Evolutionary conservation across 2,888 invertebrate species (phyloP).

Genomic region (Scrobipalpa costella): DNA sequence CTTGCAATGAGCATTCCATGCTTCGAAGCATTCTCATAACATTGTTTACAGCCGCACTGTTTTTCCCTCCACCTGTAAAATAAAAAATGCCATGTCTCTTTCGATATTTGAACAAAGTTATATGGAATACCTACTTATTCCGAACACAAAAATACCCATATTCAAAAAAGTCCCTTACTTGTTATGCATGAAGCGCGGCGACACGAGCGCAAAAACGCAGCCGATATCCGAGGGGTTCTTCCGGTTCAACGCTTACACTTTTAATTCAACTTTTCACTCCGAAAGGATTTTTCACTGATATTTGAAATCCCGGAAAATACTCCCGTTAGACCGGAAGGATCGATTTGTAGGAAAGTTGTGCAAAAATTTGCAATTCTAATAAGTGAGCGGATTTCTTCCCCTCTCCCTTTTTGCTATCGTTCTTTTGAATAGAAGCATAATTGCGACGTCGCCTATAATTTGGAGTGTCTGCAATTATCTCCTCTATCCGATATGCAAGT

Average conservation of each 20-base stretch:
- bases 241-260: slow-evolving; percentile 50
- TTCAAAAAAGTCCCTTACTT: background rate
- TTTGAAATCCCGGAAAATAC: slow-evolving; percentile 47
- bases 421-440: slow-evolving; percentile 19
- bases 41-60: too few relatives aligned
- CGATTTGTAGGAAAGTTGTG: slow-evolving; percentile 49
- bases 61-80: background rate
- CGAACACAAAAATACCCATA: background rate
- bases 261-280: slow-evolving; percentile 51
- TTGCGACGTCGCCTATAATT: slow-evolving; percentile 14
- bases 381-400: slow-evolving; percentile 21
- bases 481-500: slow-evolving; percentile 7
- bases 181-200: slow-evolving; percentile 1
- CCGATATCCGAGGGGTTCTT: slow-evolving; percentile 52
- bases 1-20: too few relatives aligned
- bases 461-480: background rate
- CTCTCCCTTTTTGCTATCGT: background rate
- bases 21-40: too few relatives aligned
- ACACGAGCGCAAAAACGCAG: slow-evolving; percentile 35
- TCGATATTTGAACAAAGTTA: too few relatives aligned
- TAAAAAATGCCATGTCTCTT: background rate
- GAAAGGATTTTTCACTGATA: slow-evolving; percentile 46
- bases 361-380: slow-evolving; percentile 34
- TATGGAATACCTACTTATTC: background rate
- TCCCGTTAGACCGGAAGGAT: slow-evolving; percentile 66